These are phyloP conservation scores for Parambassis ranga DNA, from an alignment of 2,797 vertebrate species.

Conservation along the genomic window DNA sequence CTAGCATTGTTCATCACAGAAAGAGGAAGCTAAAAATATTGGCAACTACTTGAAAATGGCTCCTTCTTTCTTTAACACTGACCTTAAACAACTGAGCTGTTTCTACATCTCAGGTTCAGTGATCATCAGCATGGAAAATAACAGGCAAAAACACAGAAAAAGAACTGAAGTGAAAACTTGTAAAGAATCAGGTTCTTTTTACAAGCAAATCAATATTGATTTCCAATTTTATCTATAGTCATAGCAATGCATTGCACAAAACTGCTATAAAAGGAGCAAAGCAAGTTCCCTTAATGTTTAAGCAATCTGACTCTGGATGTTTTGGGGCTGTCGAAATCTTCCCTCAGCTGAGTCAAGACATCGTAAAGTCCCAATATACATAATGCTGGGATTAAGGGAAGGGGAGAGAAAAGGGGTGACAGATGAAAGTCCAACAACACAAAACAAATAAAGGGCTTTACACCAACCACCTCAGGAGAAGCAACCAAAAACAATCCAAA, in stretches of 20 bases:
- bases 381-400: neutral
- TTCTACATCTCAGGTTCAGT: too few relatives aligned
- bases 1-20: too few relatives aligned
- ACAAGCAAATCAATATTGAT: too few relatives aligned
- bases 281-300: neutral
- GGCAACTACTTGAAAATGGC: neutral
- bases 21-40: neutral
- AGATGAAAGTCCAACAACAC: neutral
- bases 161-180: too few relatives aligned
- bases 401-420: neutral
- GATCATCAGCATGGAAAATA: too few relatives aligned
- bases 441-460: neutral
- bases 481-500: neutral
- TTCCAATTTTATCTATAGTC: neutral
- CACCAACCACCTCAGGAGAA: neutral
- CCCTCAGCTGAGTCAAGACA: neutral
- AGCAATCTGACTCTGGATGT: neutral
- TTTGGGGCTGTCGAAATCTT: neutral
- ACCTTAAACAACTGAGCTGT: too few relatives aligned
- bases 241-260: neutral
- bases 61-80: neutral
- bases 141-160: too few relatives aligned
- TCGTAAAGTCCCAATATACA: neutral
- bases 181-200: too few relatives aligned
- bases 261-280: neutral